Evolutionary conservation across 2,113 vertebrate genomes (phyloP).

Genomic region (Ifrita kowaldi): DNA sequence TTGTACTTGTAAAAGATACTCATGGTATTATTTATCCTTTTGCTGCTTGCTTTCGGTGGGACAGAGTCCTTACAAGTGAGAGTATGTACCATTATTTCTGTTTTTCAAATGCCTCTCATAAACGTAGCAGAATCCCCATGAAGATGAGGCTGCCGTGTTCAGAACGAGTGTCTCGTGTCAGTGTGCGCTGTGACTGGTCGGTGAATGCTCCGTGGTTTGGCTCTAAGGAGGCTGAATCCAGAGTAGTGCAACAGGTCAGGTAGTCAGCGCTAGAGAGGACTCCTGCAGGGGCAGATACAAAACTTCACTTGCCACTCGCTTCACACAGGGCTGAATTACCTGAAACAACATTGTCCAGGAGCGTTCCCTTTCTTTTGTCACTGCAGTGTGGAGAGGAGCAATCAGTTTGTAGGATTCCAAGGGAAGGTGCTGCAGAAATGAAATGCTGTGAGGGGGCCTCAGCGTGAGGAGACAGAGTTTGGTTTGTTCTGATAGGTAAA

Average conservation of each 20-base stretch:
- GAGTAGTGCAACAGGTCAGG: neutral
- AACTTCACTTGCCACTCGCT: neutral
- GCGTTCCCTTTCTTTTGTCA: neutral
- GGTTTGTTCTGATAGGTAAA: neutral
- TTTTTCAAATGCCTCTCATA: neutral
- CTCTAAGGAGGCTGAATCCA: neutral
- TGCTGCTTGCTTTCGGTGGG: neutral
- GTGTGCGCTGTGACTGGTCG: neutral
- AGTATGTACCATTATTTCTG: neutral
- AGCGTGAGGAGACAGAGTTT: fast-evolving
- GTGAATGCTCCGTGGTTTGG: neutral
- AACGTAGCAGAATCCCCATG: neutral
- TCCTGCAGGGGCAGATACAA: neutral
- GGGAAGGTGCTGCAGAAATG: neutral
- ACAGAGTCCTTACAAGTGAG: neutral
- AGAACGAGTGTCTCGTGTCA: fast-evolving
- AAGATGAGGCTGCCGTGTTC: neutral
- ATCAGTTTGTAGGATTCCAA: neutral
- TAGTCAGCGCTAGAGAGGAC: neutral
- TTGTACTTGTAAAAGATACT: neutral
- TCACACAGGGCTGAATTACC: neutral
- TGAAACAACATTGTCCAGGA: fast-evolving
- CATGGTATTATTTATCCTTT: neutral
- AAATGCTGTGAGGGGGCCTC: neutral
- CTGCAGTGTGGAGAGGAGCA: neutral